Evolutionary conservation across 2,888 invertebrate genomes (phyloP), one percentile per base, ranked within the genome.

Genomic region (Tiphia femorata): DNA sequence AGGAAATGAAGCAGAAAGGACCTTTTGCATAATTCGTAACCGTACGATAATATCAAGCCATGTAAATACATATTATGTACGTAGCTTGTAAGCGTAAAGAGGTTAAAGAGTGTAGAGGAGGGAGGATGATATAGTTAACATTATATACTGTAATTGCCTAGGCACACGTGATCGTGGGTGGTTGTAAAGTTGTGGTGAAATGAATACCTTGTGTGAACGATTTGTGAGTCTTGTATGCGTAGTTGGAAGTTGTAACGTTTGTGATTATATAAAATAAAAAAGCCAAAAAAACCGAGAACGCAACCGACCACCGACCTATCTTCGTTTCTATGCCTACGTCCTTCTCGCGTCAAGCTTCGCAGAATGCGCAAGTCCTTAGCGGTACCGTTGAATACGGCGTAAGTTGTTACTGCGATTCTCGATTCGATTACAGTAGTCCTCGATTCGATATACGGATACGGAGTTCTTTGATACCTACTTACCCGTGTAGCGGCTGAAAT

Each of bases 221-320:
- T 69, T 70, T 70, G 59, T 52, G 72, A 73, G 64, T 76, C 64
- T 70, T 76, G 70, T 75, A 76, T 72, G 77, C 71, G 69, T 75
- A 75, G 64, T 64, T 71, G 74, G 70, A 72, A 75, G 73, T 74
- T 81, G 76, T 80, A 81, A 75, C 67, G 75, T 80, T 80, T 80
- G 78, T 78, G 78, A 81, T 77, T 77, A 77, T 60, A 64, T 78
- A 72, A 74, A 79, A 72, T 76, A 76, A 76, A 73, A 73, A 72
- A 38, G 46, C 65, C 60, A 72, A 72, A 77, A 78, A 76, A 78
- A 76, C 64, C 42, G 42, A 60, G 30, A 35, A 49, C 44, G 27
- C 52, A 29, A 12, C 33, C 33, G n/a, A n/a, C n/a, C n/a, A n/a
- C n/a, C n/a, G n/a, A n/a, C n/a, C n/a, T n/a, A n/a, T n/a, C n/a